Conservation (phyloP, 2,797 vertebrate genomes). For the Typhlichthys subterraneus region DNA sequence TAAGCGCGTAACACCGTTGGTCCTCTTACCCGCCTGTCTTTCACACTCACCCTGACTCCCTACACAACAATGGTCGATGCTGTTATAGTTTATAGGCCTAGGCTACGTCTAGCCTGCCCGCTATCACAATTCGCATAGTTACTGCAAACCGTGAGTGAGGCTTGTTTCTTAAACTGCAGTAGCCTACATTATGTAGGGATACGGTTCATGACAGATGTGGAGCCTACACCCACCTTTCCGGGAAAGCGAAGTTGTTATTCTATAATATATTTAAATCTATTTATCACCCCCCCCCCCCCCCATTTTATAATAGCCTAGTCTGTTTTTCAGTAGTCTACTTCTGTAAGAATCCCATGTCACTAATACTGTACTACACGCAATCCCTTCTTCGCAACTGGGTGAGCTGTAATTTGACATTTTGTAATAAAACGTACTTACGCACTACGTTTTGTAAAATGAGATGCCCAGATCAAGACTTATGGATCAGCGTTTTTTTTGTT, state of each 20-base stretch:
- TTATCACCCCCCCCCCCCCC: too few relatives aligned
- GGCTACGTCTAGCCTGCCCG: background rate
- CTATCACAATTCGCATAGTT: slow-evolving; percentile 18
- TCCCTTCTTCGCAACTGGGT: too few relatives aligned
- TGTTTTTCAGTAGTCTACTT: too few relatives aligned
- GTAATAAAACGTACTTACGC: too few relatives aligned
- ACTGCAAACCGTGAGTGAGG: background rate
- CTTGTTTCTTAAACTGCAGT: too few relatives aligned
- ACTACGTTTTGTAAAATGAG: too few relatives aligned
- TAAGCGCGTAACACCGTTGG: slow-evolving; percentile 54
- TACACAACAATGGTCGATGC: slow-evolving; percentile 51
- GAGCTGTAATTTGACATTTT: too few relatives aligned
- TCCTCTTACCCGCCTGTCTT: slow-evolving; percentile 3
- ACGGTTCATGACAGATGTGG: background rate
- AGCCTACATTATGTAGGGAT: too few relatives aligned
- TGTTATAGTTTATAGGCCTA: slow-evolving; percentile 46
- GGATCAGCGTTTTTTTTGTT: too few relatives aligned
- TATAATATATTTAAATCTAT: background rate
- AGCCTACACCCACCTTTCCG: background rate
- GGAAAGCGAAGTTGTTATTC: background rate
- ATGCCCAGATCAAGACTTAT: too few relatives aligned
- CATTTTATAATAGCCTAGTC: too few relatives aligned
- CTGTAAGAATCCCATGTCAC: background rate
- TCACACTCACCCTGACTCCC: slow-evolving; percentile 15
- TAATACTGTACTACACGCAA: background rate